phyloP scores from a whole-genome alignment of 2,113 vertebrate species.

The Craseonycteris thonglongyai region DNA sequence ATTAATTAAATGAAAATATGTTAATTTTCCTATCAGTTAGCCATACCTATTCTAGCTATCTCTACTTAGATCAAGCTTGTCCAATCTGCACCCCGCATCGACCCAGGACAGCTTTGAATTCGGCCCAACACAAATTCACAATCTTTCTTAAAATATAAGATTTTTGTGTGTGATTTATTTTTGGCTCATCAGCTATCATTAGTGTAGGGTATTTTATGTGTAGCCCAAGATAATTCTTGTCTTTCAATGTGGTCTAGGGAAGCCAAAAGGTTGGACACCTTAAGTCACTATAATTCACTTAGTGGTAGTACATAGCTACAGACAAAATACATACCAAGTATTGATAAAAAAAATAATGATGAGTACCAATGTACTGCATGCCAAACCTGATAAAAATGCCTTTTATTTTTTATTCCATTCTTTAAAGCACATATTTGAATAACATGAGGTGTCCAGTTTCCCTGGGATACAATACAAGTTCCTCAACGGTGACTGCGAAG shows the following conservation, averaged over 20 bases:
- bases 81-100: too few relatives aligned
- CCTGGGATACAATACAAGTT: neutral
- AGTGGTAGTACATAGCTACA: neutral
- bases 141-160: too few relatives aligned
- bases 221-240: too few relatives aligned
- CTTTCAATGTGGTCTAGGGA: too few relatives aligned
- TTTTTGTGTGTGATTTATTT: too few relatives aligned
- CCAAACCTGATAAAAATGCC: neutral
- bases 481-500: neutral
- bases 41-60: neutral
- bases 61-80: neutral
- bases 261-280: too few relatives aligned
- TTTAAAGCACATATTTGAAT: neutral
- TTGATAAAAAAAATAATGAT: neutral
- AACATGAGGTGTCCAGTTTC: neutral
- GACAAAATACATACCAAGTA: neutral
- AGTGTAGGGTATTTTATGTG: too few relatives aligned
- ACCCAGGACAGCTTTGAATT: too few relatives aligned
- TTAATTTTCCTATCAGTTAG: neutral
- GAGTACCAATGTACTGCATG: neutral
- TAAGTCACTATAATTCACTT: neutral
- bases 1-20: too few relatives aligned
- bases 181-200: too few relatives aligned
- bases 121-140: too few relatives aligned
- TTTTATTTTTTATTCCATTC: neutral